phyloP scores from a whole-genome alignment of 2,113 vertebrate genomes.

The Antigone vipio region DNA sequence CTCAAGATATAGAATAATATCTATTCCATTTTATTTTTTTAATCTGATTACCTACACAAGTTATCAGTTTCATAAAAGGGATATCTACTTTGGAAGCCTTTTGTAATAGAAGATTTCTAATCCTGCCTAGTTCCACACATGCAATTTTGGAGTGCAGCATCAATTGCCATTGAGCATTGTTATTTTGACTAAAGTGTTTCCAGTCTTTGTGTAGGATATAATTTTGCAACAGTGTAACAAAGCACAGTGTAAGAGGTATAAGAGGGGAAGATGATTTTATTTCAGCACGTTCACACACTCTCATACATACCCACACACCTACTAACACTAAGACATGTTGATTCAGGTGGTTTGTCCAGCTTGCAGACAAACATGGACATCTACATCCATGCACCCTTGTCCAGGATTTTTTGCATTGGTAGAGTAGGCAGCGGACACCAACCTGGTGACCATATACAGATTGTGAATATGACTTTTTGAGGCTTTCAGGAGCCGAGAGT shows the following conservation, averaged over 20 bases:
- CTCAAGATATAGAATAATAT: not conserved
- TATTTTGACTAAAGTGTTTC: not conserved
- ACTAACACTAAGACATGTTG: not conserved
- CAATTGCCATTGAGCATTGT: not conserved
- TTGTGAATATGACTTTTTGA: not conserved
- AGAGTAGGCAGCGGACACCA: not conserved
- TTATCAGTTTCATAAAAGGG: not conserved
- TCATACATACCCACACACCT: not conserved
- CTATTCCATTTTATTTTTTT: not conserved
- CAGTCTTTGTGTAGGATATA: not conserved
- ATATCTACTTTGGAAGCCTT: not conserved
- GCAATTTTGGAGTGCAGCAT: accelerated
- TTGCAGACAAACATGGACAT: not conserved
- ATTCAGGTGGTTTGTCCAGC: not conserved
- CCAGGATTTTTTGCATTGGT: not conserved
- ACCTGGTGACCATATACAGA: not conserved
- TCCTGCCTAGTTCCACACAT: not conserved
- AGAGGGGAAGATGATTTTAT: not conserved
- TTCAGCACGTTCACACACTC: not conserved
- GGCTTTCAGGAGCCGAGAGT: not conserved
- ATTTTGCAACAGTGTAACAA: not conserved
- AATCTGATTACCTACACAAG: not conserved
- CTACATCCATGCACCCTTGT: not conserved
- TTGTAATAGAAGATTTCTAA: not conserved
- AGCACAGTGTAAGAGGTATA: not conserved